These are phyloP conservation scores for Sesia apiformis DNA, from an alignment of 2,888 invertebrate species.

Conservation along the genomic window DNA sequence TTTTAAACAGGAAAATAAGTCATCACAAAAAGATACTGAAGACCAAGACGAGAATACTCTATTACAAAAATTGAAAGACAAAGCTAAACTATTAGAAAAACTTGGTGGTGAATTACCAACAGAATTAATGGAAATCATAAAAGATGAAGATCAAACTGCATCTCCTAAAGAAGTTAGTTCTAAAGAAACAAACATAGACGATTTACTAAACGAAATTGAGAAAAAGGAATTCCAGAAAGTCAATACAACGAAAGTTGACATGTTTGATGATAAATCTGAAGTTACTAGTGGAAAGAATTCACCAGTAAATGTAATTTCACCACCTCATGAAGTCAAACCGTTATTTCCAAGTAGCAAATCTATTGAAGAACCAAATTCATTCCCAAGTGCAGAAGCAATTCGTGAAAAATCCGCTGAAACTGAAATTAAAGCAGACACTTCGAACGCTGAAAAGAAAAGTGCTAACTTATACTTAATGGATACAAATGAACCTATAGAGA, in stretches of 20 bases:
- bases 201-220: constrained; percentile 56
- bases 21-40: constrained; percentile 28
- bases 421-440: constrained; percentile 14
- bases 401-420: constrained; percentile 22
- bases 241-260: constrained; percentile 31
- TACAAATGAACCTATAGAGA: constrained; percentile 30
- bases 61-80: constrained; percentile 57
- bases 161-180: constrained; percentile 20
- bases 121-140: constrained; percentile 60
- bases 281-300: constrained; percentile 30
- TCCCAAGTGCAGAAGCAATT: constrained; percentile 26
- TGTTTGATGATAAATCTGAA: constrained; percentile 20
- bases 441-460: constrained; percentile 38
- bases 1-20: too few relatives aligned
- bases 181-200: constrained; percentile 35
- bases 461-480: constrained; percentile 50
- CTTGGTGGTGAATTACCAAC: constrained; percentile 69
- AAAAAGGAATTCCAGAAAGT: constrained; percentile 54
- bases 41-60: constrained; percentile 52
- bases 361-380: constrained; percentile 25
- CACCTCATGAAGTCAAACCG: constrained; percentile 15
- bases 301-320: constrained; percentile 19
- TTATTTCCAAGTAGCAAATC: constrained; percentile 30
- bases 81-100: constrained; percentile 67
- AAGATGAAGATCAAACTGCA: constrained; percentile 32